Conservation (phyloP, 2,797 vertebrate genomes). For the Eidolon dupreanum region DNA sequence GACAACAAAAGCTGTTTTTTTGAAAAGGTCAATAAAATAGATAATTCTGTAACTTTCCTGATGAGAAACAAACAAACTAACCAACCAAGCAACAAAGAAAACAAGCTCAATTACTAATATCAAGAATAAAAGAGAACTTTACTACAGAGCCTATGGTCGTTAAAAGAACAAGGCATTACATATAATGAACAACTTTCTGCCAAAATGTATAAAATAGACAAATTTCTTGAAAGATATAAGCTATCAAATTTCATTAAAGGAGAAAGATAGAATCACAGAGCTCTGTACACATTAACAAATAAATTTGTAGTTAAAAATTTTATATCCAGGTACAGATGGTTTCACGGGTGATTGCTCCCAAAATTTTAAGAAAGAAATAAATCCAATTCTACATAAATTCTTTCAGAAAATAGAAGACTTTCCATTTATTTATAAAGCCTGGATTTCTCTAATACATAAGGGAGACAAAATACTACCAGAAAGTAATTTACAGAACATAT, state of each 20-base stretch:
- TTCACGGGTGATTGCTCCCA: neutral
- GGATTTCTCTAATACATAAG: neutral
- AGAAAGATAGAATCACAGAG: neutral
- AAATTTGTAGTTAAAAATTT: neutral
- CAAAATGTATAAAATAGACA: neutral
- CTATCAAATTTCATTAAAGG: neutral
- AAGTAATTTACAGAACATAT: neutral
- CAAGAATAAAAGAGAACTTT: neutral
- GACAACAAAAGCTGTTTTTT: neutral
- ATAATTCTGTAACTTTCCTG: neutral
- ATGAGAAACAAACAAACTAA: neutral
- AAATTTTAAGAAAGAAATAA: neutral
- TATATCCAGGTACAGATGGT: neutral
- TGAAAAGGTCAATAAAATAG: neutral
- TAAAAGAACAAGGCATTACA: neutral
- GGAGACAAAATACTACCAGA: neutral
- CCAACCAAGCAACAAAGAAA: neutral
- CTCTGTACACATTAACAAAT: neutral
- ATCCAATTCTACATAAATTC: neutral
- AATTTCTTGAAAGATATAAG: neutral
- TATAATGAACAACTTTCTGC: neutral
- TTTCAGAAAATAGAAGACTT: neutral
- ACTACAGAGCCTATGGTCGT: neutral
- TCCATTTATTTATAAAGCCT: neutral
- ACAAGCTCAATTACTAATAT: neutral